Evolutionary conservation across 2,113 vertebrate species (phyloP), one percentile per base, ranked within the genome.

Genomic region (Channa argus): DNA sequence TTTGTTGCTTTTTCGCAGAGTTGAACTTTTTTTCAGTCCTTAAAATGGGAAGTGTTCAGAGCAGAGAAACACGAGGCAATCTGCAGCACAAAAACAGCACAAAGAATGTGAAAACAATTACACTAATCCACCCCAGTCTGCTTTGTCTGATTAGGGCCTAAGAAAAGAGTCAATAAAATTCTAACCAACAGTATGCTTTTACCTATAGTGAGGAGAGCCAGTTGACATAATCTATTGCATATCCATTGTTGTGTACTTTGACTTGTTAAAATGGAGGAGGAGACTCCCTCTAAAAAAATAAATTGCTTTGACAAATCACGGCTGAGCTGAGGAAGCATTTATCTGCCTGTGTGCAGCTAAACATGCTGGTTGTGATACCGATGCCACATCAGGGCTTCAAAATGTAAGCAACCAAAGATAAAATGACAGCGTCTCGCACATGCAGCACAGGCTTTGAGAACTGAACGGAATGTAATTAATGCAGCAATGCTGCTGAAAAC

Each of bases 391-490:
- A 67, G 37, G 66, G 54, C 77, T 79, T 63, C 53, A 80, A 67
- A 80, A 76, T 60, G 45, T 47, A 55, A 72, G 63, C 44, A 73
- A 55, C 33, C 41, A 6, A 52, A 86, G 77, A 78, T 77, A 74
- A 85, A 88, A 79, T 54, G 77, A 63, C 73, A 62, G n/a, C 11
- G 9, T 7, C 68, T 79, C 46, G 37, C 63, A 80, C 74, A 73
- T 62, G 63, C 8, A 1, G 61, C n/a, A 2, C 76, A 9, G 0
- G 66, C 79, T 68, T 69, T 66, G 59, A 59, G 53, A 45, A 0
- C 51, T 45, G 51, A 82, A 82, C 70, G 63, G 73, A 58, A 78
- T 71, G 74, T 77, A 86, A 86, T 83, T 86, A 24, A 79, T 78
- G 61, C 70, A 44, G 44, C 66, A 70, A 71, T 63, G 73, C 37